Evolutionary conservation across 2,113 vertebrate species (phyloP), one percentile per base, ranked within the genome.

Genomic region (Mormoops blainvillei): DNA sequence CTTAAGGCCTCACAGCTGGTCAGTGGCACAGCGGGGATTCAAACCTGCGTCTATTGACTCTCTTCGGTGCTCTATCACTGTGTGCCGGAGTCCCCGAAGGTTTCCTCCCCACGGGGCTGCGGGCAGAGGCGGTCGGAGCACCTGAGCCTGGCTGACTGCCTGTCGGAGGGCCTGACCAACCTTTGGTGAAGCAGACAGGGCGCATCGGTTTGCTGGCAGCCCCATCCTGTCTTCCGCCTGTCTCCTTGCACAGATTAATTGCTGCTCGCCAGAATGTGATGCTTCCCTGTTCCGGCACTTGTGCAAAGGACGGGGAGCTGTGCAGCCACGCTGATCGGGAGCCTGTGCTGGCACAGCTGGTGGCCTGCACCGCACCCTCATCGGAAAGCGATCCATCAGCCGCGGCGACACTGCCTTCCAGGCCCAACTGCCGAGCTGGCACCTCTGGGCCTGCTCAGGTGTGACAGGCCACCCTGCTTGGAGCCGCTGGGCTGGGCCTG

Each of bases 331-430:
- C 98, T 98, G 87, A 98, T 98, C 96, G 0, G 58, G 36, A 95
- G 36, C 10, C 33, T 95, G 97, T 41, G 94, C 91, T 86, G 94
- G 98, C 94, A 98, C 98, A 98, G 98, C 98, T 98, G 98, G 98
- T 91, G n/a, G 94, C 96, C 70, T 78, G 88, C 0, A 0, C 83
- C 26, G 82, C 50, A 19, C 94, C 96, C 97, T 98, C 97, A 98
- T 98, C 50, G 80, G 97, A 98, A 98, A 98, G 94, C 58, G 85
- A 98, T 98, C 96, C 97, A 98, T 98, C 98, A 98, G 91, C 95
- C 33, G n/a, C 1, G 38, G 96, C 54, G 28, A 95, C 73, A 24
- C 82, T 82, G 95, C 67, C 96, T 90, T 93, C 87, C 89, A 76
- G 89, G 91, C 63, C 87, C 94, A 97, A 96, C 96, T 97, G 98